Base-by-base conservation (phyloP, 2,888 invertebrate genomes). In the Agrotis ipsilon region DNA sequence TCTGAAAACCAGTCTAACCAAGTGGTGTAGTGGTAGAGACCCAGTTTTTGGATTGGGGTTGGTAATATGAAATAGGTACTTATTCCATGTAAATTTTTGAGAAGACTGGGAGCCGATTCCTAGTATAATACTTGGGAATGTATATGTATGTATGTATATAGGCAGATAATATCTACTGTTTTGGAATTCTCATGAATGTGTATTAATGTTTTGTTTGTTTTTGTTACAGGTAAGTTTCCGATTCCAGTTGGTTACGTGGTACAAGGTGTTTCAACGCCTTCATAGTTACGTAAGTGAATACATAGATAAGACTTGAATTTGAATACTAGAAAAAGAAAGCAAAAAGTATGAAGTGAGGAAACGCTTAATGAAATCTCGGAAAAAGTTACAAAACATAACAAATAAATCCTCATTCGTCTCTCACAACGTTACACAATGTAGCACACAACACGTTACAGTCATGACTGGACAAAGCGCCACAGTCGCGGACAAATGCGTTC, bases 401-500 rank as follows among this genome's bases (percentile, higher is more conserved):
- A 45, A 21, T 18, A 32, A 51, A 48, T 24, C 13, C 21, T 46
- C 18, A 55, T 27, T 49, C n/a, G n/a, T 57, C 18, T 18, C 9
- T 14, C 0, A 3, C 14, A 39, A 63, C 55, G 65, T 52, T 45
- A 18, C 32, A 75, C 59, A 63, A 21, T 46, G 62, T 60, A 11
- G 19, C 59, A 55, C 45, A 45, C 19, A 51, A 39, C 49, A 54
- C 27, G 43, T 13, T 3, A 13, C 27, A 32, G 48, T 43, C 4
- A 9, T 5, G 0, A 19, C 7, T 18, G 61, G 27, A 74, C 74
- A 74, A 74, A 74, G 58, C 55, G 21, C 14, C n/a, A 24, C 24
- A 59, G 63, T 11, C 66, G 19, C 19, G 49, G 75, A 75, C 75
- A 75, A 75, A 75, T 69, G 63, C 18, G 59, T 63, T 24, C 63